Evolutionary conservation across 1,140 invertebrate genomes (phyloP).

Genomic region (Drosophila yakuba): DNA sequence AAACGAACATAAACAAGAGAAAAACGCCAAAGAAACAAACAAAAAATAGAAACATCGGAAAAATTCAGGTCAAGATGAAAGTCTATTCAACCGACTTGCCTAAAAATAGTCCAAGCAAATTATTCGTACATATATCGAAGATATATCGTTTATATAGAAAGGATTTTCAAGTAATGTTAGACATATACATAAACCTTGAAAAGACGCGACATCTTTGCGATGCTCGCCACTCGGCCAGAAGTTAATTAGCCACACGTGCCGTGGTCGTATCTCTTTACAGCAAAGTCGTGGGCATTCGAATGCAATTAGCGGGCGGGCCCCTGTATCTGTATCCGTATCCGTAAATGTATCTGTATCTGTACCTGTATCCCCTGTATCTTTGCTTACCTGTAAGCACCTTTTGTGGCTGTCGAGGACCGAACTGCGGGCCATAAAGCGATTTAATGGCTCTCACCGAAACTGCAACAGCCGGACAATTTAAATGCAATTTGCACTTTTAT

Average conservation of each 20-base stretch:
- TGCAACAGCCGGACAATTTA: slow-evolving; percentile 29
- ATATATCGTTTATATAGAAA: slow-evolving; percentile 21
- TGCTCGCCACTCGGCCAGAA: slow-evolving; percentile 21
- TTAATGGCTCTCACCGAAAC: slow-evolving; percentile 30
- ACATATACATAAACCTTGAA: slow-evolving; percentile 30
- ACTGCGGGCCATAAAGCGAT: slow-evolving; percentile 26
- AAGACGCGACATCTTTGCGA: slow-evolving; percentile 17
- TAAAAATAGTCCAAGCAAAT: slow-evolving; percentile 37
- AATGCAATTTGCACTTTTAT: slow-evolving; percentile 24
- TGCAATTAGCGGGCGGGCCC: slow-evolving; percentile 31
- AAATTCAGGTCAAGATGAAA: slow-evolving; percentile 54
- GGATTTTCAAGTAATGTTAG: slow-evolving; percentile 40
- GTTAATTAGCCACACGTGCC: slow-evolving; percentile 50
- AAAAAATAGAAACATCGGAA: slow-evolving; percentile 31
- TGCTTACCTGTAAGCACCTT: slow-evolving; percentile 15
- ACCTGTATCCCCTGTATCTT: slow-evolving; percentile 9
- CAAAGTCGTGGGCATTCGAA: slow-evolving; percentile 32
- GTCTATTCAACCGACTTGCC: slow-evolving; percentile 38
- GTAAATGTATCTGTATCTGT: too few species aligned
- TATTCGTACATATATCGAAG: slow-evolving; percentile 3
- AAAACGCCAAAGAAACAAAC: background rate
- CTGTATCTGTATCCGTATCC: slow-evolving; percentile 1
- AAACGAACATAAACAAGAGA: slow-evolving; percentile 29
- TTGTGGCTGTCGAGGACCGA: slow-evolving; percentile 3
- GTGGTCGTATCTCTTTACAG: slow-evolving; percentile 24